Conservation (phyloP, 2,113 vertebrate genomes). For the Ptilonorhynchus violaceus region DNA sequence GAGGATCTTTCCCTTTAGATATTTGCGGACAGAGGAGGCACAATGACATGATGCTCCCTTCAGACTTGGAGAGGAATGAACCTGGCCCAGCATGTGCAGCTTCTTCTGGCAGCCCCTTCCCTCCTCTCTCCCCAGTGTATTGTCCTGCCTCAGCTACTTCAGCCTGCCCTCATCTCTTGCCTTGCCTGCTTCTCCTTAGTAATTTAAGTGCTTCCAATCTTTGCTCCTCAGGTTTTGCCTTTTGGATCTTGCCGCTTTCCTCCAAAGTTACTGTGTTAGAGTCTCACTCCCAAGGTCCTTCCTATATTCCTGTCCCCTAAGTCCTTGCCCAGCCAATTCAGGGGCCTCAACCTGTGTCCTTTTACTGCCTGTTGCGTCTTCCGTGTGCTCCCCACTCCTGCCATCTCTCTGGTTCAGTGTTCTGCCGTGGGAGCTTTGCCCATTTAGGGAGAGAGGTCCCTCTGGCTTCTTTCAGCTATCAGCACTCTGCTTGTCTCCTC, state of each 20-base stretch:
- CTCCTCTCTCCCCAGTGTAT: background rate
- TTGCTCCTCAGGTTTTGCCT: background rate
- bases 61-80: background rate
- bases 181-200: background rate
- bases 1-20: background rate
- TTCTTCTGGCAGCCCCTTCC: background rate
- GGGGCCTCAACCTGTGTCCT: background rate
- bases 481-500: background rate
- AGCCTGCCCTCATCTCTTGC: background rate
- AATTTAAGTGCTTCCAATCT: background rate
- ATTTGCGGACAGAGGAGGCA: background rate
- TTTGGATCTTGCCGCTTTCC: background rate
- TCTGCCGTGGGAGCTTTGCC: background rate
- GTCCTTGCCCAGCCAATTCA: background rate
- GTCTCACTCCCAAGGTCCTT: background rate
- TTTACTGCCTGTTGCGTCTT: background rate
- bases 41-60: background rate
- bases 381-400: background rate
- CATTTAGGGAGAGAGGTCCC: background rate
- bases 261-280: background rate
- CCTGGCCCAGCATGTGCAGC: fast-evolving
- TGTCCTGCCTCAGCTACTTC: background rate
- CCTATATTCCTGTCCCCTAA: background rate
- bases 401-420: background rate
- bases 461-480: background rate